phyloP scores from a whole-genome alignment of 2,888 invertebrate genomes.

The Pardosa pseudoannulata region DNA sequence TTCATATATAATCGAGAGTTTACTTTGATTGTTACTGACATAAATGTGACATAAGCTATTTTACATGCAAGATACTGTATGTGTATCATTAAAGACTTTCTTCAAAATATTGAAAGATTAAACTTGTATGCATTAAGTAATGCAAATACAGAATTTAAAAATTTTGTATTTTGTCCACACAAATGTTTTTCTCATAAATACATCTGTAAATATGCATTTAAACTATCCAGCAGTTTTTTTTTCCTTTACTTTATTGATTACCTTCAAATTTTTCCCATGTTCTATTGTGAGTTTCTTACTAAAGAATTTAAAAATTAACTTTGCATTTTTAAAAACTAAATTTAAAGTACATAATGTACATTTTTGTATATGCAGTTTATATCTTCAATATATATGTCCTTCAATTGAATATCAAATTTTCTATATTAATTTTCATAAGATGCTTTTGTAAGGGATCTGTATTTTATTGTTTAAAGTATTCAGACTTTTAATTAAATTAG shows the following conservation, averaged over 20 bases:
- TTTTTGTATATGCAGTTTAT: neutral
- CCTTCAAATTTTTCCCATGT: neutral
- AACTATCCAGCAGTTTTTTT: neutral
- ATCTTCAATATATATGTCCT: constrained; percentile 5
- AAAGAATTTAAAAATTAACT: neutral
- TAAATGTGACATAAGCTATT: neutral
- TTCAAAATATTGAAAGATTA: neutral
- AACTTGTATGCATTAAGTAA: too few species aligned
- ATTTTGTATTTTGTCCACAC: neutral
- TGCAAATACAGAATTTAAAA: too few species aligned
- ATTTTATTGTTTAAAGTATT: neutral
- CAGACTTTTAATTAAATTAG: too few species aligned
- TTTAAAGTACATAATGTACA: neutral
- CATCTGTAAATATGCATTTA: constrained; percentile 9
- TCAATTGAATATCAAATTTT: neutral
- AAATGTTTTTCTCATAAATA: neutral
- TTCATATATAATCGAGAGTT: too few species aligned
- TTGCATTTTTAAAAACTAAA: neutral
- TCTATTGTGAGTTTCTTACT: neutral
- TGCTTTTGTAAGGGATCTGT: neutral
- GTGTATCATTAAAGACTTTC: neutral
- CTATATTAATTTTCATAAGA: neutral
- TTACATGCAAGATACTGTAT: neutral
- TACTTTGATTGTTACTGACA: too few species aligned
- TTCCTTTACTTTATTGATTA: neutral